phyloP scores from a whole-genome alignment of 2,113 vertebrate species.

The Abramis brama region DNA sequence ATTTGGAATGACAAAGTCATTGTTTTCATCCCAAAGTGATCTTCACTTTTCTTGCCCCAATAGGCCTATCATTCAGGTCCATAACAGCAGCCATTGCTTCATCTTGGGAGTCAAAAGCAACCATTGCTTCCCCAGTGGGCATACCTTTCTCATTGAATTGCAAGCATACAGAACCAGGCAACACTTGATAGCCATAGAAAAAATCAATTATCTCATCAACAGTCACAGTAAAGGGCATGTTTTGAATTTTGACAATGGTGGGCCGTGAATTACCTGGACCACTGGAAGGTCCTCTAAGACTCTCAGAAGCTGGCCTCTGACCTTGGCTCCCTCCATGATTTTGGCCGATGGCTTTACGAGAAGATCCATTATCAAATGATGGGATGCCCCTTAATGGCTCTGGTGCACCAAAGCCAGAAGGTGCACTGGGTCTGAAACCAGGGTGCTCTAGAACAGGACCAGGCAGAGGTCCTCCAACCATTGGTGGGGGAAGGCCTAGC shows the following conservation, averaged over 20 bases:
- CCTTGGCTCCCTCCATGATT: conserved; percentile 75
- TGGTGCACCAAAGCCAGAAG: conserved; percentile 79
- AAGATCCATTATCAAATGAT: conserved; percentile 84
- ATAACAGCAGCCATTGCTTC: conserved; percentile 95
- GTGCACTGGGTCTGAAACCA: conserved; percentile 84
- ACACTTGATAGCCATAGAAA: conserved; percentile 97
- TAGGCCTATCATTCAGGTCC: conserved; percentile 97
- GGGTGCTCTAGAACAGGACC: conserved; percentile 86
- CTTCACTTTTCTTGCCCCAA: conserved; percentile 96
- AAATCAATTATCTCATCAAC: conserved; percentile 99
- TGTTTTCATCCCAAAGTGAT: conserved; percentile 86
- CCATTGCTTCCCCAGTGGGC: conserved; percentile 98
- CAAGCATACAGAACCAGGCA: conserved; percentile 94
- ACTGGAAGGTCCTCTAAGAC: conserved; percentile 80
- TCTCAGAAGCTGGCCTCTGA: conserved; percentile 79
- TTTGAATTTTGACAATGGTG: conserved; percentile 95
- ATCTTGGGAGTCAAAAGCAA: conserved; percentile 94
- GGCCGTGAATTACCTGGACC: conserved; percentile 87
- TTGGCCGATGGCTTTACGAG: conserved; percentile 69
- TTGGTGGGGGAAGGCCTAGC: conserved; percentile 76
- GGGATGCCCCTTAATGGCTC: conserved; percentile 81
- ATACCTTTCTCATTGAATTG: conserved; percentile 97
- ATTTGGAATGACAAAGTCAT: not conserved
- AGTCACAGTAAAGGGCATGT: conserved; percentile 98
- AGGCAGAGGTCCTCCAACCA: conserved; percentile 82